Conservation (phyloP, 2,888 invertebrate genomes). For the Scaptomyza tumidula region DNA sequence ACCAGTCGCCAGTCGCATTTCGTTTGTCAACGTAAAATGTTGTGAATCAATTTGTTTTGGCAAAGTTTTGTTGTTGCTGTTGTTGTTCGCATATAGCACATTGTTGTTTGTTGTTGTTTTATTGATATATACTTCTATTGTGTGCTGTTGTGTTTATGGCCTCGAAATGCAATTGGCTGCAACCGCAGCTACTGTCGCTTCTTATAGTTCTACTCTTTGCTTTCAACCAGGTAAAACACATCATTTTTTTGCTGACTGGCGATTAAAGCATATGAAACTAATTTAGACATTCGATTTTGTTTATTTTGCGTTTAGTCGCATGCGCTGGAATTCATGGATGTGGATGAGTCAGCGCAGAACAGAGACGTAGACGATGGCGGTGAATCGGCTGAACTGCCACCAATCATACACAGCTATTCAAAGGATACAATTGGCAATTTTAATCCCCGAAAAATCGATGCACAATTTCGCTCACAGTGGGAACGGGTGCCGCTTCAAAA, state of each 20-base stretch:
- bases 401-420: slow-evolving; percentile 46
- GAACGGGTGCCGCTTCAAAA: slow-evolving; percentile 61
- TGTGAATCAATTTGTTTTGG: slow-evolving; percentile 43
- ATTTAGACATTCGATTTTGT: not conserved
- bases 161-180: slow-evolving; percentile 12
- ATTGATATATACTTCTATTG: slow-evolving; percentile 3
- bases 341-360: slow-evolving; percentile 49
- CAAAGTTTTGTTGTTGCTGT: slow-evolving; percentile 16
- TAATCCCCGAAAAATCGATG: slow-evolving; percentile 61
- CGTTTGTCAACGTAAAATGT: slow-evolving; percentile 68
- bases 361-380: slow-evolving; percentile 39
- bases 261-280: not conserved
- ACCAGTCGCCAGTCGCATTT: slow-evolving; percentile 62
- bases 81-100: slow-evolving; percentile 6
- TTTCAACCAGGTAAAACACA: slow-evolving; percentile 38
- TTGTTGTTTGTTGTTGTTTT: slow-evolving; percentile 8
- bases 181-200: slow-evolving; percentile 7
- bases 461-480: slow-evolving; percentile 59
- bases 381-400: slow-evolving; percentile 56
- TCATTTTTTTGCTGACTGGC: not conserved
- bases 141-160: slow-evolving; percentile 25
- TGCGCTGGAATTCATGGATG: slow-evolving; percentile 62
- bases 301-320: slow-evolving; percentile 28
- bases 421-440: slow-evolving; percentile 65
- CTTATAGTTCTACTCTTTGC: slow-evolving; percentile 18